Evolutionary conservation across 2,797 vertebrate genomes (phyloP), one percentile per base, ranked within the genome.

Genomic region (Rhinogobio ventralis): DNA sequence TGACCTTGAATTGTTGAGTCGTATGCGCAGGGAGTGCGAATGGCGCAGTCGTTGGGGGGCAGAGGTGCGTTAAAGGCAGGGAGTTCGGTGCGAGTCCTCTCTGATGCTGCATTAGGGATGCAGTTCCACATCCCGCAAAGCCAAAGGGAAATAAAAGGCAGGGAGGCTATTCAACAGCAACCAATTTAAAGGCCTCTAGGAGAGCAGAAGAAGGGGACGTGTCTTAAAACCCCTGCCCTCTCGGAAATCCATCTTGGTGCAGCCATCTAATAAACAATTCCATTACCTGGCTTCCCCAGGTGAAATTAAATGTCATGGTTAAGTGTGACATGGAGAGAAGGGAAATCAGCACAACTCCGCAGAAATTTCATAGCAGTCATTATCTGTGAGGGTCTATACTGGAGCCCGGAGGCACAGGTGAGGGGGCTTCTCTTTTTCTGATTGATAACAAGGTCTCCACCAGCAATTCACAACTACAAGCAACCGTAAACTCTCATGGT

Each of bases 291-390:
- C 85, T 89, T 90, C 77, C 83, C 91, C 84, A 80, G 79, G 90
- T 93, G 86, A 89, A 92, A 93, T 90, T 88, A 83, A 89, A 88
- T 92, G 90, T 91, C 84, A 89, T 84, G 80, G 87, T 92, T 90
- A 93, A 92, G 89, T 90, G 86, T 87, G 46, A 89, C 86, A 89
- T 75, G 72, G 64, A 71, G 90, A 66, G 91, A 87, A 67, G 77
- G 76, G 74, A 79, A 85, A 89, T 87, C 89, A 85, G 85, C 86
- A 88, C 85, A 83, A 86, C 81, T 81, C 77, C 42, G 82, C 86
- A 39, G 84, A 90, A 89, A 88, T 88, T 87, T 89, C 88, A 90
- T 88, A 81, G 88, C 82, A 79, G 71, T 89, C 81, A 90, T 90
- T 89, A 90, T 87, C 87, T 64, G 49, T 55, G 85, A 88, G 87